Evolutionary conservation across 2,888 invertebrate genomes (phyloP), one percentile per base, ranked within the genome.

Genomic region (Cartodere bifasciata): DNA sequence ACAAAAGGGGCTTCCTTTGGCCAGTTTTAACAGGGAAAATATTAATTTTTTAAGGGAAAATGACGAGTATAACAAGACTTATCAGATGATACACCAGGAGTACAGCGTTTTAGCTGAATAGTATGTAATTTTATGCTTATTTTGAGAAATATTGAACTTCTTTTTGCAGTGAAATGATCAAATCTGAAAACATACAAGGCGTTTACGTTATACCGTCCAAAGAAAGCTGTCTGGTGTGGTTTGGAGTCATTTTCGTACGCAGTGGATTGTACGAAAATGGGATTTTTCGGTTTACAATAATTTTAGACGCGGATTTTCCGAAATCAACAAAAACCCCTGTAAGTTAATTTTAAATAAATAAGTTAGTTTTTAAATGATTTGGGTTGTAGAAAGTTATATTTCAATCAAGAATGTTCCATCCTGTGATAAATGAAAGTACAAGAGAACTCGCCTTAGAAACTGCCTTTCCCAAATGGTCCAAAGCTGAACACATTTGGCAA

Each of bases 141-240:
- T 35, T 20, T 28, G 23, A 4, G 31, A 25, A 16, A 17, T 26
- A 11, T 17, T 24, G 31, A 23, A 26, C 37, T 36, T 35, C n/a
- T 28, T 38, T 37, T 73, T 75, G 42, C 56, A 88, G 87, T 57
- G 80, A 86, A 58, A 79, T 84, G 72, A 61, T 88, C 41, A 77
- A 80, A 53, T 80, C 78, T 29, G 86, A 91, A 62, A 81, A 83
- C 55, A 63, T 90, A 43, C 78, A 79, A 48, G 91, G 92, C 28
- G 72, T 92, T 35, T 94, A 92, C 63, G 85, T 91, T 11, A 86
- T 94, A 58, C 94, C 94, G 34, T 88, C 92, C 26, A 78, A 78
- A 50, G 76, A 78, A 49, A 81, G 77, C 53, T 78, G 48, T 71
- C 36, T 64, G 90, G 88, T 78, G 37, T 91, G 90, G 90, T 84